Base-by-base conservation (phyloP, 1,140 invertebrate species). In the Acromyrmex echinatior region DNA sequence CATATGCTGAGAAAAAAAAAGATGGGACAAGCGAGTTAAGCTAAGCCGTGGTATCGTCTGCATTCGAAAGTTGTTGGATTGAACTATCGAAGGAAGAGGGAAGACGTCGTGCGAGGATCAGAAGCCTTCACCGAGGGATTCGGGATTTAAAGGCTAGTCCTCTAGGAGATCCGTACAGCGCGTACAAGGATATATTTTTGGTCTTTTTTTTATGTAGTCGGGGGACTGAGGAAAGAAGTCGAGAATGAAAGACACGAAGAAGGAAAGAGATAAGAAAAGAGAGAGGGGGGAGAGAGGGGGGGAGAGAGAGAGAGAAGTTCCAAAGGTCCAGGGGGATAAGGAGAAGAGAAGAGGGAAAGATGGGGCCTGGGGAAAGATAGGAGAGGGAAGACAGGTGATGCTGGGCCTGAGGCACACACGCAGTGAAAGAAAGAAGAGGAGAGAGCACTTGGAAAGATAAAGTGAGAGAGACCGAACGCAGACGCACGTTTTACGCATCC, bases 311-410 rank as follows among this genome's bases (percentile, higher is more conserved):
- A 65, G 28, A 28, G 63, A 88, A 51, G 39, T 76, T 10, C 51
- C 56, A 62, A 62, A 28, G 58, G 16, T 51, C 28, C n/a, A 12
- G 39, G 63, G 31, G 28, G 76, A 35, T 66, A 84, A 35, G 49
- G 18, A 21, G 60, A 60, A 58, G 28, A 18, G 56, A 39, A 25
- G 60, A 21, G 53, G 73, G 45, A 49, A 86, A 71, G 66, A 65
- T 49, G 76, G 39, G 49, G 79, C 58, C 49, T 16, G 18, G 73
- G 84, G 71, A 82, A 78, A 90, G 87, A 70, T 77, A 87, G 73
- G 78, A 90, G 91, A 92, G 91, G 91, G 88, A 93, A 94, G 94
- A 95, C 94, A 95, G 95, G 94, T 95, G 95, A 95, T 95, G 94
- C 91, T 92, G 93, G 91, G 93, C 93, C 92, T 81, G 91, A 93